phyloP scores from a whole-genome alignment of 2,888 invertebrate species.

The Epinotia bilunana region DNA sequence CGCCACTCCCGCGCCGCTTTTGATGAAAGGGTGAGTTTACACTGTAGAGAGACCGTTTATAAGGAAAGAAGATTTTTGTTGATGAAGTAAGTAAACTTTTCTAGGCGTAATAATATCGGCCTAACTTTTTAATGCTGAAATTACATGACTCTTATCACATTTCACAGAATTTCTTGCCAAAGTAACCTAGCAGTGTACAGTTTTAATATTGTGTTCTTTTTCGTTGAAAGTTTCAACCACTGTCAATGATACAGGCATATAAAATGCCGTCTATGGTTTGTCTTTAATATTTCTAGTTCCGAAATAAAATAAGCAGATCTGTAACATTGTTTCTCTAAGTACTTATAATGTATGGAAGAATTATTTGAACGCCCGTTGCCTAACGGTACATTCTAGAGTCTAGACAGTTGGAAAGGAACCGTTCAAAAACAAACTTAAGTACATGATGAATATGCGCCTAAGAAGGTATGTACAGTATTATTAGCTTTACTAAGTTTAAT shows the following conservation, averaged over 20 bases:
- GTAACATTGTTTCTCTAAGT: neutral
- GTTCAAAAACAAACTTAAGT: slow-evolving; percentile 6
- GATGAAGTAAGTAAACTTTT: neutral
- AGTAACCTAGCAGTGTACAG: slow-evolving; percentile 56
- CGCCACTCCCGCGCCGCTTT: neutral
- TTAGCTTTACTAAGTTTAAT: slow-evolving; percentile 81
- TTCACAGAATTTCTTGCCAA: slow-evolving; percentile 70
- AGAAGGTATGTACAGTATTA: slow-evolving; percentile 82
- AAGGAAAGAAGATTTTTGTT: neutral
- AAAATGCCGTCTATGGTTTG: too few species aligned
- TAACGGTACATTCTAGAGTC: neutral
- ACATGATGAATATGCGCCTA: slow-evolving; percentile 59
- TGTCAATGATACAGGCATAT: neutral
- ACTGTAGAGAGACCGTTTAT: too few species aligned
- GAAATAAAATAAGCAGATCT: too few species aligned
- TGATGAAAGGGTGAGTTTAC: neutral
- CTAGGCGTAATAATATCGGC: slow-evolving; percentile 7
- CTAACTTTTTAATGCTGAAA: neutral
- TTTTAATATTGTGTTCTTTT: slow-evolving; percentile 24
- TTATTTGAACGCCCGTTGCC: neutral
- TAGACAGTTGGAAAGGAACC: neutral
- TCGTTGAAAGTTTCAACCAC: neutral
- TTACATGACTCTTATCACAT: neutral
- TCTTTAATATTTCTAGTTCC: too few species aligned
- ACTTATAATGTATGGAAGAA: neutral